These are phyloP conservation scores for Leucophenga montana DNA, from an alignment of 2,888 invertebrate genomes.

Conservation along the genomic window DNA sequence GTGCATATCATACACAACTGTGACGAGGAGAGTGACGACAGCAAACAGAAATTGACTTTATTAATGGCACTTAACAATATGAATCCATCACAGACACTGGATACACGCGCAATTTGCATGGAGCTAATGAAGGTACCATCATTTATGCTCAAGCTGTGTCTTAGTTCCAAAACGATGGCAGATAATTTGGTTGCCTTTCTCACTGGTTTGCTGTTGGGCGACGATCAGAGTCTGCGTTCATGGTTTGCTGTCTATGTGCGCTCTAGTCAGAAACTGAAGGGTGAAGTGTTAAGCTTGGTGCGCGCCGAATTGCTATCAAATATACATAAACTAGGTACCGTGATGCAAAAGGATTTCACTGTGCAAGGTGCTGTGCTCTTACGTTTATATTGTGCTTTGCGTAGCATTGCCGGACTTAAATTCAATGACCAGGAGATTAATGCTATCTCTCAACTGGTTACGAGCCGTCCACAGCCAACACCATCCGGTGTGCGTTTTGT, in stretches of 20 bases:
- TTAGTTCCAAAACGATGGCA: slow-evolving; percentile 76
- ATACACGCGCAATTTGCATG: slow-evolving; percentile 89
- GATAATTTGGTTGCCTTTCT: slow-evolving; percentile 85
- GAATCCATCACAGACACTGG: slow-evolving; percentile 89
- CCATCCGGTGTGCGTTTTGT: slow-evolving; percentile 94
- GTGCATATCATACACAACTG: slow-evolving; percentile 89
- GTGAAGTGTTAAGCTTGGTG: slow-evolving; percentile 77
- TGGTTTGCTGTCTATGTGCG: slow-evolving; percentile 96
- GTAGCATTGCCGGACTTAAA: slow-evolving; percentile 92
- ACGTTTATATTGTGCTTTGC: slow-evolving; percentile 91
- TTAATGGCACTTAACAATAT: slow-evolving; percentile 88
- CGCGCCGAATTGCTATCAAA: slow-evolving; percentile 85
- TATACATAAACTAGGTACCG: slow-evolving; percentile 79
- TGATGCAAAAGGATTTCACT: slow-evolving; percentile 78
- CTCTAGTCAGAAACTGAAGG: slow-evolving; percentile 80
- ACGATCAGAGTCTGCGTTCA: slow-evolving; percentile 89
- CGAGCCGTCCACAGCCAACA: slow-evolving; percentile 91
- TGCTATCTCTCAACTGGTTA: slow-evolving; percentile 86
- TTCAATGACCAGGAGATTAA: slow-evolving; percentile 94
- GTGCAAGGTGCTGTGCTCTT: slow-evolving; percentile 93
- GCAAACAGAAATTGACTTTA: slow-evolving; percentile 82
- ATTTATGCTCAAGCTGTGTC: slow-evolving; percentile 87
- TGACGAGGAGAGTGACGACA: slow-evolving; percentile 90
- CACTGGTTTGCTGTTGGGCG: slow-evolving; percentile 90
- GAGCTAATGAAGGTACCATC: slow-evolving; percentile 93